phyloP scores from a whole-genome alignment of 2,113 vertebrate genomes.

The Otocyon megalotis region DNA sequence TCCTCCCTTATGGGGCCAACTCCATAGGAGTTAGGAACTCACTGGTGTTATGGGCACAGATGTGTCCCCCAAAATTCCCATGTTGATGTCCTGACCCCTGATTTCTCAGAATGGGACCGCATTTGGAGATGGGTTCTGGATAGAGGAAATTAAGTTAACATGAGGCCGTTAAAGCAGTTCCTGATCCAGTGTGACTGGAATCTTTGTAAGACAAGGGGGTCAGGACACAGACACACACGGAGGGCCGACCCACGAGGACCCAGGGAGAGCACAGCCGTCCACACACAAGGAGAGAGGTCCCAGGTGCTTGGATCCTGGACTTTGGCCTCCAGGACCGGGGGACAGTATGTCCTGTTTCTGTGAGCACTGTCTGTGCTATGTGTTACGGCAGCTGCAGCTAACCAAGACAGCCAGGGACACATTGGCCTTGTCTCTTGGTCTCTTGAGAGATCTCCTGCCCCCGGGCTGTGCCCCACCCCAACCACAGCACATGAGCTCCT shows the following conservation, averaged over 20 bases:
- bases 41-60: too few relatives aligned
- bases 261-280: not conserved
- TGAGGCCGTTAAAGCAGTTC: rapidly evolving
- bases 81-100: too few relatives aligned
- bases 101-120: not conserved
- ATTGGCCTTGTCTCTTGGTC: rapidly evolving
- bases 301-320: rapidly evolving
- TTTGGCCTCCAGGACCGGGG: not conserved
- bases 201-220: not conserved
- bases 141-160: not conserved
- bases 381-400: rapidly evolving
- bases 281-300: not conserved
- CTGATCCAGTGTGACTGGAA: not conserved
- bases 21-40: rapidly evolving
- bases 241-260: not conserved
- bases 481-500: rapidly evolving
- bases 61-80: not conserved
- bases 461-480: rapidly evolving
- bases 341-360: rapidly evolving
- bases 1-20: not conserved
- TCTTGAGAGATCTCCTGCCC: not conserved
- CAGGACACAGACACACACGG: not conserved
- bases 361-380: rapidly evolving
- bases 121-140: not conserved
- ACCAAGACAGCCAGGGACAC: not conserved